Base-by-base conservation (phyloP, 2,888 invertebrate genomes). In the Netelia virgata region DNA sequence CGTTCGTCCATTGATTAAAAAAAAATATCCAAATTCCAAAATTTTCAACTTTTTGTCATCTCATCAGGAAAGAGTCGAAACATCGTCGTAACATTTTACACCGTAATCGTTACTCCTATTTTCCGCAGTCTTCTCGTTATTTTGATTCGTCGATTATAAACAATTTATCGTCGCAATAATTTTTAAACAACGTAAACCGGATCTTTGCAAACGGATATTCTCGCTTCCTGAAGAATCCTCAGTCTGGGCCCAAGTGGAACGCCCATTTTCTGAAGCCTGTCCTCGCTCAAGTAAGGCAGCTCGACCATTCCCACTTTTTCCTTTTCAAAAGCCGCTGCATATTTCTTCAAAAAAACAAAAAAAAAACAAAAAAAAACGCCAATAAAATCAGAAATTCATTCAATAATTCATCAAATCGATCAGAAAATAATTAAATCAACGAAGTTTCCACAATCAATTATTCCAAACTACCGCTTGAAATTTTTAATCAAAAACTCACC, bases 281-380 rank as follows among this genome's bases (percentile, higher is more conserved):
- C 98, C 92, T 98, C 98, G 0, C 97, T 97, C 87, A 98, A 95
- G 94, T 98, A 98, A 0, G 98, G 98, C 82, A 98, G 94, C 93
- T 98, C 98, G 47, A 98, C 97, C 94, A 98, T 97, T 8, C 98
- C 98, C 0, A 97, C 96, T 90, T 97, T 96, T 94, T 98, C 98
- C 87, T 96, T 96, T 91, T 98, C 97, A 86, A 98, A 96, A 68
- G 97, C 95, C 0, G 95, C 95, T 50, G 97, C 97, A 93, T 98
- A 98, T 96, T 97, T 98, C 98, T 98, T 94, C 36, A 94, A 63
- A 9, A 18, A 16, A 8, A 55, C 1, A 1, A 23, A 63, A 3
- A 23, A 66, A 41, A 28, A 66, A 53, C 20, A 41, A 47, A 16
- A 43, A 28, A n/a, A n/a, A n/a, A n/a, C n/a, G n/a, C n/a, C n/a